A percentile compares a stretch with the other conserved stretches of the same genome.
phyloP scores from a whole-genome alignment of 2,113 vertebrate species.

The Campylomormyrus tamandua region DNA sequence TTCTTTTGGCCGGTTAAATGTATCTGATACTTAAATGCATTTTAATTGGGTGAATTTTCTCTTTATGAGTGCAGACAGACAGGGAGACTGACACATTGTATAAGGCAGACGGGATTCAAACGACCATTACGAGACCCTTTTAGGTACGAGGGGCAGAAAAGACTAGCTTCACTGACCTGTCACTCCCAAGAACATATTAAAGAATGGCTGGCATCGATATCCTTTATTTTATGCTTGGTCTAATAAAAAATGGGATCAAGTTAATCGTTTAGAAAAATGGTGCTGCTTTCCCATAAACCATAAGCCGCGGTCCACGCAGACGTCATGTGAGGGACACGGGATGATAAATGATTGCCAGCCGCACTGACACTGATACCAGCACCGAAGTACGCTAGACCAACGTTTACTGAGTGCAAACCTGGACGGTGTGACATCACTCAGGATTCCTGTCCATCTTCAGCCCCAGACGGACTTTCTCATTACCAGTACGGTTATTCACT shows the following conservation, averaged over 20 bases:
- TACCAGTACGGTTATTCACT: conserved; percentile 72
- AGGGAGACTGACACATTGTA: neutral
- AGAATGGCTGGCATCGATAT: neutral
- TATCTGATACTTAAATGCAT: neutral
- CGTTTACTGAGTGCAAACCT: neutral
- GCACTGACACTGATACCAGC: neutral
- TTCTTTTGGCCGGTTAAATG: neutral
- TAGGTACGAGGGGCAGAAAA: neutral
- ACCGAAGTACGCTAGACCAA: neutral
- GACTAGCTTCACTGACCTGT: neutral
- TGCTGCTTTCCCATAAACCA: neutral
- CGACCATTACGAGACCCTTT: neutral
- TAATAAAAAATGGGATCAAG: neutral
- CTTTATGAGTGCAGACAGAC: neutral
- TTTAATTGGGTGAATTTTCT: neutral
- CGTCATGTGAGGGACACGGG: neutral
- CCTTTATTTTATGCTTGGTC: neutral
- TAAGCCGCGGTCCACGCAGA: neutral
- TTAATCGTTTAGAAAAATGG: neutral
- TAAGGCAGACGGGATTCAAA: neutral
- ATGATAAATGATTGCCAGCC: neutral
- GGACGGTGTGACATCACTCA: conserved; percentile 43
- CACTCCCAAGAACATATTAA: neutral
- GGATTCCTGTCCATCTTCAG: conserved; percentile 50
- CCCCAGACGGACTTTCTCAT: conserved; percentile 75